Percentiles rank a stretch among this genome's conserved stretches.
These are phyloP conservation scores for Rhagonycha fulva DNA, from an alignment of 2,888 invertebrate species.

Conservation along the genomic window DNA sequence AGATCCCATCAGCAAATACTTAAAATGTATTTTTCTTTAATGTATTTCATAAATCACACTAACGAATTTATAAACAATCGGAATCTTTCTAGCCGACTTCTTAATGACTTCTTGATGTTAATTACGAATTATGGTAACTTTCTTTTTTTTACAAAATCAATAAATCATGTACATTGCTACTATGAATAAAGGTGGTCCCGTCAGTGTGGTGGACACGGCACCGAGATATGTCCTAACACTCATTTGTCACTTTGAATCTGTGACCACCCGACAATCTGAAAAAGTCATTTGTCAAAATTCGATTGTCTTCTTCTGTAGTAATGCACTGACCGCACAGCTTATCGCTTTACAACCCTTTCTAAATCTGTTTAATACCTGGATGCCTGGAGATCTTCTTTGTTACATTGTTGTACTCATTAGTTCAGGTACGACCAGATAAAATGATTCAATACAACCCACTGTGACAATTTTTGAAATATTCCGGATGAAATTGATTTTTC, in stretches of 20 bases:
- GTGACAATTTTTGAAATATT: background rate
- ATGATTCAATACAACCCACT: background rate
- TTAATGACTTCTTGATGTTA: background rate
- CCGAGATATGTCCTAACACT: slow-evolving; percentile 53
- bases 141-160: slow-evolving; percentile 7
- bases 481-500: background rate
- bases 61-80: background rate
- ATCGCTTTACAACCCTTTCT: slow-evolving; percentile 44
- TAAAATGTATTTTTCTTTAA: background rate
- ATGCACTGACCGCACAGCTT: slow-evolving; percentile 44
- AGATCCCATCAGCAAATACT: background rate
- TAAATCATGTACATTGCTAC: slow-evolving; percentile 13
- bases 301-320: slow-evolving; percentile 50
- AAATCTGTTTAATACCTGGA: slow-evolving; percentile 12
- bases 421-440: background rate
- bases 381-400: slow-evolving; percentile 10
- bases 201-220: slow-evolving; percentile 47
- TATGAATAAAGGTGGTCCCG: slow-evolving; percentile 50
- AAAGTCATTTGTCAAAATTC: slow-evolving; percentile 55
- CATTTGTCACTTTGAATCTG: slow-evolving; percentile 54
- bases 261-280: slow-evolving; percentile 53
- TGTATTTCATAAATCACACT: background rate
- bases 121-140: background rate
- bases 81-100: background rate
- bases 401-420: background rate